Percentiles rank a stretch among this genome's conserved stretches.
Conservation (phyloP, 2,888 invertebrate genomes). For the Idaea aversata region DNA sequence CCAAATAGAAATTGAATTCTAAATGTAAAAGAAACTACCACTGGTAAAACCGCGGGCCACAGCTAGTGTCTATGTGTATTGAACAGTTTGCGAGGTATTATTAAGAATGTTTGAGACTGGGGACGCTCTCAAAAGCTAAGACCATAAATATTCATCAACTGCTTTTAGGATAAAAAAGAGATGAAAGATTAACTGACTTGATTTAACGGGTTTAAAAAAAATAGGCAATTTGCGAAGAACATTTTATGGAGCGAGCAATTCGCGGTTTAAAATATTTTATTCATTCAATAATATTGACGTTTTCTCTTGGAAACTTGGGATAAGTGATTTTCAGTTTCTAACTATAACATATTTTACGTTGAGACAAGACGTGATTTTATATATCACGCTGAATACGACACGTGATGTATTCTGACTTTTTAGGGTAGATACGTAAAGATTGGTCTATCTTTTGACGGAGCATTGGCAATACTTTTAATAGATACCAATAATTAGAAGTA, state of each 20-base stretch:
- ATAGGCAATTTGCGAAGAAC: not conserved
- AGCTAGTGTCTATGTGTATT: too few relatives aligned
- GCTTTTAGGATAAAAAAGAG: not conserved
- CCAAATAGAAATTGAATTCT: too few relatives aligned
- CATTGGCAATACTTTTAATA: too few relatives aligned
- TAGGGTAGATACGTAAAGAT: too few relatives aligned
- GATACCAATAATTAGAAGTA: not conserved
- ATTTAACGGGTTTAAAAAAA: not conserved
- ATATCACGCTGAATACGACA: too few relatives aligned
- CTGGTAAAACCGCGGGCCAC: too few relatives aligned
- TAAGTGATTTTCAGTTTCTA: too few relatives aligned
- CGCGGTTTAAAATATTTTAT: not conserved
- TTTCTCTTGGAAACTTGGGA: not conserved
- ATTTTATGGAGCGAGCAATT: not conserved
- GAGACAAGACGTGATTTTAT: too few relatives aligned
- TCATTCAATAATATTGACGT: not conserved
- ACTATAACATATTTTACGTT: too few relatives aligned
- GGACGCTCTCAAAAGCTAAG: not conserved
- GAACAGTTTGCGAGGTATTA: not conserved
- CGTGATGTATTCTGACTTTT: too few relatives aligned
- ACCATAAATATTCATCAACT: constrained; percentile 5
- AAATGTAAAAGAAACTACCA: too few relatives aligned
- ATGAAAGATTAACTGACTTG: not conserved
- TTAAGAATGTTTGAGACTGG: not conserved
- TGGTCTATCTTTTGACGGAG: too few relatives aligned